phyloP scores from a whole-genome alignment of 1,140 invertebrate species.

The Saxidomus purpurata region DNA sequence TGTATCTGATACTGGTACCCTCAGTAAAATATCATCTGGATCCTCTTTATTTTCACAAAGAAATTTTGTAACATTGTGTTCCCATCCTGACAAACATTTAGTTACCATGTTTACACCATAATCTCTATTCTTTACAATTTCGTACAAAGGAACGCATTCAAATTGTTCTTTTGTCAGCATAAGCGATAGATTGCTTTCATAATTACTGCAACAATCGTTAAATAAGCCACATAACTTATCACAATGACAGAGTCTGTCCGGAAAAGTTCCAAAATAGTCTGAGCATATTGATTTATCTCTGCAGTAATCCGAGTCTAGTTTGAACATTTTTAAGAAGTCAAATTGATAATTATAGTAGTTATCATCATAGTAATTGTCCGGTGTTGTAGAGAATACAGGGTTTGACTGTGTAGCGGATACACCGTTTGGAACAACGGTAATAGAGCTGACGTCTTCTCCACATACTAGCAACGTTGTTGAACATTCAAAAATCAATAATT shows the following conservation, averaged over 20 bases:
- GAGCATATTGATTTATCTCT: not conserved
- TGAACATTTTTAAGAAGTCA: not conserved
- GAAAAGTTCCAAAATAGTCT: not conserved
- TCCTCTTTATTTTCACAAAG: not conserved
- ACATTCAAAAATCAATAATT: no score
- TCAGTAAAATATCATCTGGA: not conserved
- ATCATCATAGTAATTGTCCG: not conserved
- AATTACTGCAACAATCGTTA: not conserved
- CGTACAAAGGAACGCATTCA: no score
- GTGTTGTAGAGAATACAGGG: not conserved
- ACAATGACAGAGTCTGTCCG: not conserved
- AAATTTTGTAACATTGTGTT: not conserved
- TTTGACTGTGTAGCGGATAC: no score
- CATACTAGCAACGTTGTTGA: no score
- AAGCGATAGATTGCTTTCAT: no score
- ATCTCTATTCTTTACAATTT: not conserved
- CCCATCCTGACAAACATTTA: not conserved
- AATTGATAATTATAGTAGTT: not conserved
- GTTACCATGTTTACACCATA: constrained; percentile 3
- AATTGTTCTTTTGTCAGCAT: not conserved
- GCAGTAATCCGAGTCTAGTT: not conserved
- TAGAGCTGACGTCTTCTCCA: no score
- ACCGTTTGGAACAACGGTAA: no score
- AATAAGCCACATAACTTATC: not conserved
- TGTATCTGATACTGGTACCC: not conserved